These are phyloP conservation scores for Apamea monoglypha DNA, from an alignment of 2,888 invertebrate genomes.

Conservation along the genomic window DNA sequence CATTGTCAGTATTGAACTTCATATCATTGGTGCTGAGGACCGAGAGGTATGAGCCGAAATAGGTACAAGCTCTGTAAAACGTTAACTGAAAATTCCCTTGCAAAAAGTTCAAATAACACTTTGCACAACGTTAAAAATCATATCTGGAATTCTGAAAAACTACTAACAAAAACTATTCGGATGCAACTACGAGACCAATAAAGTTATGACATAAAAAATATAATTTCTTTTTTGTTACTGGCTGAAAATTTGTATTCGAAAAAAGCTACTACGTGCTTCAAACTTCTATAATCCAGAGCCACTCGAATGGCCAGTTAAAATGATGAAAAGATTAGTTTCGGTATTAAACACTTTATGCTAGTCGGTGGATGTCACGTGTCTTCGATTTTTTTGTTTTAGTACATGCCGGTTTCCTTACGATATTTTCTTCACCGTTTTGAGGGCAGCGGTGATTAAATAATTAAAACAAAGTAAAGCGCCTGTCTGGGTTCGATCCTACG, in stretches of 20 bases:
- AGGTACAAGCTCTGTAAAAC: background rate
- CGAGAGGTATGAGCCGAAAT: background rate
- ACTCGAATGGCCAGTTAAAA: background rate
- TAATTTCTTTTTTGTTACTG: background rate
- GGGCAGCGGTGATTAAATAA: background rate
- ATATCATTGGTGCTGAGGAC: background rate
- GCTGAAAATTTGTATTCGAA: background rate
- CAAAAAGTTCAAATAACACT: constrained; percentile 9
- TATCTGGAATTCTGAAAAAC: constrained; percentile 16
- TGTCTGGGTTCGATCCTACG: too few relatives aligned
- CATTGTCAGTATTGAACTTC: background rate
- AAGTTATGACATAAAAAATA: constrained; percentile 7
- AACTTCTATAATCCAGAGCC: background rate
- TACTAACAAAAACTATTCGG: constrained; percentile 5
- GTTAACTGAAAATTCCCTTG: background rate
- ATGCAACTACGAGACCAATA: constrained; percentile 12
- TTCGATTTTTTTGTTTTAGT: too few relatives aligned
- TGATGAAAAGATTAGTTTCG: background rate
- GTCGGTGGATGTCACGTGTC: too few relatives aligned
- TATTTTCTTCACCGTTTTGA: too few relatives aligned
- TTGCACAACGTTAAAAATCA: background rate
- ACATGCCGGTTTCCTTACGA: too few relatives aligned
- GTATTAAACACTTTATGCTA: background rate
- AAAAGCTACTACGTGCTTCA: background rate
- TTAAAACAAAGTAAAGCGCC: background rate